These are phyloP conservation scores for Beris morrisii DNA, from an alignment of 2,888 invertebrate species.

Conservation along the genomic window DNA sequence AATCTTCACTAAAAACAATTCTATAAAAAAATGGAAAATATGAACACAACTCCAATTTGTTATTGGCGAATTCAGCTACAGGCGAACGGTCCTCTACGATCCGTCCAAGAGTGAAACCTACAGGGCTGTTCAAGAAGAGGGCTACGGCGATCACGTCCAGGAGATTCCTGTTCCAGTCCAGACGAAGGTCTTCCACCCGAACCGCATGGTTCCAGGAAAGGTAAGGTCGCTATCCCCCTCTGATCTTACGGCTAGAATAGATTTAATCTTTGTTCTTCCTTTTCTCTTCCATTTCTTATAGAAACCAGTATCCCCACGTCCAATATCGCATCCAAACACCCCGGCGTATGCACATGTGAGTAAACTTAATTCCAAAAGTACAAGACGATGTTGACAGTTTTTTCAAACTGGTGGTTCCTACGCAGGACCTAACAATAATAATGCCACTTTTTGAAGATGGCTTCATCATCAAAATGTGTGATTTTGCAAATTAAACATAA, in stretches of 20 bases:
- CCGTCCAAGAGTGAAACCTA: constrained; percentile 87
- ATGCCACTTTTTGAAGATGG: too few relatives aligned
- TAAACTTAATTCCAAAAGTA: constrained; percentile 32
- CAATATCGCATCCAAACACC: constrained; percentile 53
- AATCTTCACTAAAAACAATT: background rate
- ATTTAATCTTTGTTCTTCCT: background rate
- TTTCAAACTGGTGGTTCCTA: background rate
- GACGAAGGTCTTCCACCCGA: constrained; percentile 72
- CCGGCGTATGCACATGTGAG: constrained; percentile 56
- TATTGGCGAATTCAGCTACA: constrained; percentile 55
- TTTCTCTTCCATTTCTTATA: constrained; percentile 29
- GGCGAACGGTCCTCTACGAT: constrained; percentile 78
- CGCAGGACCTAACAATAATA: too few relatives aligned
- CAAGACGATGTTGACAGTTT: background rate
- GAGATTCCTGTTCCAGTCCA: constrained; percentile 73
- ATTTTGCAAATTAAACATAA: too few relatives aligned
- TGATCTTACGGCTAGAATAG: background rate
- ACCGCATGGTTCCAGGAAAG: constrained; percentile 60
- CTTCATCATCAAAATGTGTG: too few relatives aligned
- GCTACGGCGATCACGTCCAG: constrained; percentile 64
- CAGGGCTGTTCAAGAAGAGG: constrained; percentile 81
- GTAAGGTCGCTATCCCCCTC: constrained; percentile 54
- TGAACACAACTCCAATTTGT: constrained; percentile 25
- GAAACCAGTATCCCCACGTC: constrained; percentile 47
- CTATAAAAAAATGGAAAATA: constrained; percentile 29